phyloP scores from a whole-genome alignment of 2,888 invertebrate genomes.

The Trissolcus brochymenae region DNA sequence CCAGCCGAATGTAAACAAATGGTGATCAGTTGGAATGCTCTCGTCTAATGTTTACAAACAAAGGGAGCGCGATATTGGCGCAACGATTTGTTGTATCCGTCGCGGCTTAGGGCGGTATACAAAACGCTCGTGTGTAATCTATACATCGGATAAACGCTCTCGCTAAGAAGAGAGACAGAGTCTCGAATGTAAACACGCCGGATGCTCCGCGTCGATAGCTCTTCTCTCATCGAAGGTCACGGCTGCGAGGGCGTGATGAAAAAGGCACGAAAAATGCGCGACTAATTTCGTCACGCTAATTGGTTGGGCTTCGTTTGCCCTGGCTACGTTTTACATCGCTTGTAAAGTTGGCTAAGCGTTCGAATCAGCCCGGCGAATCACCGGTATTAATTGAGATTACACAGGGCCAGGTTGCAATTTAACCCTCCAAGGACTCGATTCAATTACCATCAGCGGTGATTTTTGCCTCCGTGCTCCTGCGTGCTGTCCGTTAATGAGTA shows the following conservation, averaged over 20 bases:
- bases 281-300: constrained; percentile 26
- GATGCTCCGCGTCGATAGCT: constrained; percentile 35
- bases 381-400: constrained; percentile 34
- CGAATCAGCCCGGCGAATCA: constrained; percentile 23
- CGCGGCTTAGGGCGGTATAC: constrained; percentile 33
- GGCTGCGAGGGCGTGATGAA: constrained; percentile 24
- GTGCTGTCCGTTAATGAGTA: constrained; percentile 45
- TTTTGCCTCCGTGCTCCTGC: constrained; percentile 13
- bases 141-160: constrained; percentile 45
- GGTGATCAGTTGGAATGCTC: neutral
- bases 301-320: constrained; percentile 2
- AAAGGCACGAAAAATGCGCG: constrained; percentile 11
- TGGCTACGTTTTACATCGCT: neutral
- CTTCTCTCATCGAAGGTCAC: constrained; percentile 28
- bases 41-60: constrained; percentile 34
- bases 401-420: constrained; percentile 18
- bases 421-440: constrained; percentile 30
- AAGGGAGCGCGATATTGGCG: constrained; percentile 11
- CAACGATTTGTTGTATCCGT: constrained; percentile 32
- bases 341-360: constrained; percentile 3
- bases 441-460: constrained; percentile 37
- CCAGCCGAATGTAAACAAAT: constrained; percentile 8
- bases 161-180: constrained; percentile 1
- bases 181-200: constrained; percentile 46
- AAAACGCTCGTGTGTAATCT: constrained; percentile 46